phyloP scores from a whole-genome alignment of 2,888 invertebrate genomes.

The Caenorhabditis sp. region DNA sequence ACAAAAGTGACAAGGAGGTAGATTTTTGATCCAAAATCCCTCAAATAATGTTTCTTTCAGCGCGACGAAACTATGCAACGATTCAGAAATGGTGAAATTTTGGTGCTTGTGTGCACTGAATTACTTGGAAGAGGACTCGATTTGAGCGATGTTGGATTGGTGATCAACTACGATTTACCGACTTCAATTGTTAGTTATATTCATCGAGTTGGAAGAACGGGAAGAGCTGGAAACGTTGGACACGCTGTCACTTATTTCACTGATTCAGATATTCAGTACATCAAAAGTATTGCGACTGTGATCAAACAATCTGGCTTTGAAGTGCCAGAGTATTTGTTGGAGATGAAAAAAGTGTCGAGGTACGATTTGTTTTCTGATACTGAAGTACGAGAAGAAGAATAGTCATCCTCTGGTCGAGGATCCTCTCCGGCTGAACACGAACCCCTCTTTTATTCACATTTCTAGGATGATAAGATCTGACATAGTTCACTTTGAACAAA shows the following conservation, averaged over 20 bases:
- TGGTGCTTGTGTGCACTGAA: constrained; percentile 96
- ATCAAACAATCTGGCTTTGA: constrained; percentile 89
- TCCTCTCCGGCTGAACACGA: too few species aligned
- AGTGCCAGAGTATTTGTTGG: constrained; percentile 89
- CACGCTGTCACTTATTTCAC: constrained; percentile 93
- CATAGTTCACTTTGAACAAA: too few species aligned
- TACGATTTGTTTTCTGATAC: too few species aligned
- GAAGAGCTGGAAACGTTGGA: constrained; percentile 88
- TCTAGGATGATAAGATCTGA: too few species aligned
- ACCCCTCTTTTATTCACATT: too few species aligned
- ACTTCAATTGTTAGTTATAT: constrained; percentile 87
- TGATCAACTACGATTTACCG: constrained; percentile 97
- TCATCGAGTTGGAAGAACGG: constrained; percentile 88
- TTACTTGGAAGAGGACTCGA: constrained; percentile 95
- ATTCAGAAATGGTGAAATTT: constrained; percentile 90
- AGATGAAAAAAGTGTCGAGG: constrained; percentile 72
- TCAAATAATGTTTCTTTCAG: constrained; percentile 74
- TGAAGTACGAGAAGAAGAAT: too few species aligned
- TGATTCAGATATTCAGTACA: constrained; percentile 80
- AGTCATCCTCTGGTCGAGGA: too few species aligned
- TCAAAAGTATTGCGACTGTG: constrained; percentile 88
- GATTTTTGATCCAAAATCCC: neutral
- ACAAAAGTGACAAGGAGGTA: constrained; percentile 58
- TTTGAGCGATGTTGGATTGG: constrained; percentile 92
- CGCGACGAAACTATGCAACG: constrained; percentile 88